Conservation (phyloP, 1,140 invertebrate species). For the Tetramorium alpestre region DNA sequence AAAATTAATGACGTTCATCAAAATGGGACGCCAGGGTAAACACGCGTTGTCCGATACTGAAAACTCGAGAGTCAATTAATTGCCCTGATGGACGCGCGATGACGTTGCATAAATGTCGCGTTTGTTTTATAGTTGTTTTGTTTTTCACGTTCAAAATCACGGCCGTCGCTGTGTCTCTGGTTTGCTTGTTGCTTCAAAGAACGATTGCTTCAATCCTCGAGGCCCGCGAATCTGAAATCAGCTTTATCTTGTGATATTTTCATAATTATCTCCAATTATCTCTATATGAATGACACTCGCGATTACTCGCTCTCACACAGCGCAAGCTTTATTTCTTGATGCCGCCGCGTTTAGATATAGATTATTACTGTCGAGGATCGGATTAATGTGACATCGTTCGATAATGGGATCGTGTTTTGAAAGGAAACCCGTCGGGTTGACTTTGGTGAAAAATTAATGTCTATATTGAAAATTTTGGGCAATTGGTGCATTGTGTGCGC, state of each 20-base stretch:
- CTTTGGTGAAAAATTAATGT: conserved; percentile 51
- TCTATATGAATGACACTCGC: neutral
- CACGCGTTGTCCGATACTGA: conserved; percentile 19
- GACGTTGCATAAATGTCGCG: conserved; percentile 48
- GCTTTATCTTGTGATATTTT: neutral
- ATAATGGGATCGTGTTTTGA: neutral
- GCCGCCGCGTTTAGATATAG: neutral
- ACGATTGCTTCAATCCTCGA: neutral
- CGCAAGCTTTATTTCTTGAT: neutral
- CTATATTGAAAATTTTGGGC: conserved; percentile 33
- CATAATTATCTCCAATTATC: neutral
- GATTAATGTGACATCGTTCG: conserved; percentile 5
- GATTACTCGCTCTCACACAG: neutral
- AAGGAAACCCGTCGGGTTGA: neutral
- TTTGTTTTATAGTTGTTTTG: conserved; percentile 35
- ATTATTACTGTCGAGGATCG: neutral
- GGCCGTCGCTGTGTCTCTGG: neutral
- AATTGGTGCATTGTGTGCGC: neutral
- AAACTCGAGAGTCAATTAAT: conserved; percentile 56
- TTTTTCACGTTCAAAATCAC: conserved; percentile 32
- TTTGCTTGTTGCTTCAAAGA: neutral
- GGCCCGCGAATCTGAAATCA: neutral
- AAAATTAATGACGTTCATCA: conserved; percentile 62
- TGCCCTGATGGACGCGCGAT: conserved; percentile 41
- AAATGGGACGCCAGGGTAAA: conserved; percentile 57